phyloP scores from a whole-genome alignment of 2,888 invertebrate species.

The Sepioteuthis lessoniana region DNA sequence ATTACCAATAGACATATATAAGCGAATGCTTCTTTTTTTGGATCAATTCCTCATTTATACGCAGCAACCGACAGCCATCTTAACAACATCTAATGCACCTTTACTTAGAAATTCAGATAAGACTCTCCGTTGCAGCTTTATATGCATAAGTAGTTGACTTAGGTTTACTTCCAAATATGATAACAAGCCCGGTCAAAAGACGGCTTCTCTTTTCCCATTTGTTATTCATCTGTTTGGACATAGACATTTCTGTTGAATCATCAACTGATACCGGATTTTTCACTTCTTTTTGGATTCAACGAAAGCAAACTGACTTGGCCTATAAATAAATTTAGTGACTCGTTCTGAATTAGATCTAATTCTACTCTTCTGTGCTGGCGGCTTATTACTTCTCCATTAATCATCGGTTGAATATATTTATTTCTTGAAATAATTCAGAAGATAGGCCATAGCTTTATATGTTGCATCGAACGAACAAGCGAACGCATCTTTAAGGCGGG shows the following conservation, averaged over 20 bases:
- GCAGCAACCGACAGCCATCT: neutral
- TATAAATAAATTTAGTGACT: neutral
- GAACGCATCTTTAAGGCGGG: neutral
- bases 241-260: neutral
- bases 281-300: neutral
- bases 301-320: neutral
- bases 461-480: neutral
- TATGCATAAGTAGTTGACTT: neutral
- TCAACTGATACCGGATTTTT: neutral
- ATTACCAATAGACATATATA: neutral
- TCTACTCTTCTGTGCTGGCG: neutral
- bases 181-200: neutral
- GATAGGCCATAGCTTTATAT: neutral
- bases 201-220: neutral
- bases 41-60: neutral
- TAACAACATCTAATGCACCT: neutral
- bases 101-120: neutral
- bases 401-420: neutral
- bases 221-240: no score
- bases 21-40: no score
- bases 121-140: neutral
- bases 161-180: neutral
- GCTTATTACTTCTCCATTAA: neutral
- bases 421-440: conserved; percentile 33
- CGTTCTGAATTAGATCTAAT: neutral